Evolutionary conservation across 2,797 vertebrate species (phyloP), one percentile per base, ranked within the genome.

Genomic region (Arrhamphus sclerolepis): DNA sequence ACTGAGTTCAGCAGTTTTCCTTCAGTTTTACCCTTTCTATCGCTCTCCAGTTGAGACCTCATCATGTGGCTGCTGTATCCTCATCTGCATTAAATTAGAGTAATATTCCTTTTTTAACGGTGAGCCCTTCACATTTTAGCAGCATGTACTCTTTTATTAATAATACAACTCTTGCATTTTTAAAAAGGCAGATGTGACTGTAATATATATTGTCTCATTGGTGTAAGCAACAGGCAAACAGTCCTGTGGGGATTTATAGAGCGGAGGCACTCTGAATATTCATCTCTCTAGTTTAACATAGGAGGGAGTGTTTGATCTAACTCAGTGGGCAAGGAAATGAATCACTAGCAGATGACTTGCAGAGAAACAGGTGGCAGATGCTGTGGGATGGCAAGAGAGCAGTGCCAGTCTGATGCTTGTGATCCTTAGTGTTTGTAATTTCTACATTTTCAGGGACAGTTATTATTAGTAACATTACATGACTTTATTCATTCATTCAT

Each of bases 1-100:
- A 70, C 70, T 63, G 80, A 69, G 73, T 87, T 85, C 80, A 75
- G 78, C 81, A 84, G 77, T 75, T 72, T 76, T 78, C 70, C 66
- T 42, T 75, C 50, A 39, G 63, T 83, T 73, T 89, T 86, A 83
- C 84, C 75, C 73, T 83, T 85, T 74, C 52, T 56, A 58, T 57
- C 22, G 73, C 74, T 75, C 57, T 63, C 69, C 70, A 76, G 63
- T 87, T 73, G 82, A 85, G 79, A 50, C 62, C 59, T 80, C 80
- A 75, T 85, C 72, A 77, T 43, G 65, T 62, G 71, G 69, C 48
- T 41, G 26, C 50, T 43, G 41, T 24, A 46, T 14, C 59, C 42
- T 49, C 14, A 54, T 43, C 29, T 48, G 42, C 26, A 3, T 43
- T 48, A 34, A 42, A 19, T 29, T 6, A 13, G 7, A 42, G 56